These are phyloP conservation scores for Hippopotamyrus pictus DNA, from an alignment of 2,797 vertebrate genomes.

Conservation along the genomic window DNA sequence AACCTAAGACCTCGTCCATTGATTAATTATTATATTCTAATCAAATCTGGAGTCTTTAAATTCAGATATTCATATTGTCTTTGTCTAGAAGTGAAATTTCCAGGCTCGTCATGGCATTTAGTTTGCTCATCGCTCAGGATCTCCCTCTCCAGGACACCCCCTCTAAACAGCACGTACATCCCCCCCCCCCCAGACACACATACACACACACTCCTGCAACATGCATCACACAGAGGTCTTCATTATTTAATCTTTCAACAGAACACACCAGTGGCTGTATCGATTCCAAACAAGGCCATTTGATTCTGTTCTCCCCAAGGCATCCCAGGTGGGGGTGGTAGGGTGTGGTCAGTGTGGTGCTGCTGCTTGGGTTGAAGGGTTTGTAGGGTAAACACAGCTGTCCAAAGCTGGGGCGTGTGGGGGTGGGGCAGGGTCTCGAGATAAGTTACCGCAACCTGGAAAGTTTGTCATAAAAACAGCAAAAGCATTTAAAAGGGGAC, in stretches of 20 bases:
- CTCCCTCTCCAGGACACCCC: background rate
- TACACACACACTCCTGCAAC: background rate
- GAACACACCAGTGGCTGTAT: slow-evolving; percentile 19
- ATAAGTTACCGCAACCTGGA: background rate
- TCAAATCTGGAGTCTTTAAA: background rate
- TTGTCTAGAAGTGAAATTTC: background rate
- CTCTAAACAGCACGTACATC: background rate
- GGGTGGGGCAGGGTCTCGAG: slow-evolving; percentile 1
- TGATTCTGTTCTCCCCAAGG: slow-evolving; percentile 27
- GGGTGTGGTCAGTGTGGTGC: slow-evolving; percentile 23
- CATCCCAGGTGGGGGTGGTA: slow-evolving; percentile 19
- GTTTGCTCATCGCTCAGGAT: background rate
- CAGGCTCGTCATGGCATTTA: background rate
- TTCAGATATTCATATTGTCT: background rate
- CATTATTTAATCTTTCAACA: slow-evolving; percentile 9
- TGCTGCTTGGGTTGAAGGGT: slow-evolving; percentile 43
- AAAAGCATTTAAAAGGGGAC: background rate
- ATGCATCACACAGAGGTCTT: background rate
- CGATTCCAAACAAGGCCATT: slow-evolving; percentile 32
- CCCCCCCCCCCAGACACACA: background rate
- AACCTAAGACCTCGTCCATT: background rate
- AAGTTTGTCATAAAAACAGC: slow-evolving; percentile 46
- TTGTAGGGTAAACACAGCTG: slow-evolving; percentile 49
- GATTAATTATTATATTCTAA: background rate
- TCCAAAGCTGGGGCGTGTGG: slow-evolving; percentile 2